phyloP scores from a whole-genome alignment of 1,140 invertebrate genomes.

The Leucophenga varia region DNA sequence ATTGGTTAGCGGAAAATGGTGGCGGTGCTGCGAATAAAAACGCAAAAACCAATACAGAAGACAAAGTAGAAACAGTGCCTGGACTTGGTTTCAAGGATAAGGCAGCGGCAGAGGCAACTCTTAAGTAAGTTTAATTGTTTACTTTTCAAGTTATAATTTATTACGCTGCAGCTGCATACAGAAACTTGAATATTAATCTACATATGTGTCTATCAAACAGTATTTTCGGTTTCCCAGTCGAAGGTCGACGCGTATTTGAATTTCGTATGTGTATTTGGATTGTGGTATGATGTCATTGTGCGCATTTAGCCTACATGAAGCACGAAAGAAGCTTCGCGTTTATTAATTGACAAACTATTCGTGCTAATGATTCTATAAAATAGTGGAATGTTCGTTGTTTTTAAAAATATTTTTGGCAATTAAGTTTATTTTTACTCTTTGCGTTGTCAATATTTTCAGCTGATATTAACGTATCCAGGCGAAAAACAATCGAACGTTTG shows the following conservation, averaged over 20 bases:
- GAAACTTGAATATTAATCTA: too few relatives aligned
- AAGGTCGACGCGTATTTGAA: conserved; percentile 11
- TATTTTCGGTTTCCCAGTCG: conserved; percentile 1
- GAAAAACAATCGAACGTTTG: too few relatives aligned
- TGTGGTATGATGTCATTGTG: conserved; percentile 48
- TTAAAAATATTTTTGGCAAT: too few relatives aligned
- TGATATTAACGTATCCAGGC: too few relatives aligned
- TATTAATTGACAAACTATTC: too few relatives aligned
- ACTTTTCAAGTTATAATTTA: background rate
- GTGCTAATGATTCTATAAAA: too few relatives aligned
- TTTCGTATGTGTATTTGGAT: conserved; percentile 19
- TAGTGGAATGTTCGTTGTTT: too few relatives aligned
- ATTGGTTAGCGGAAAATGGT: conserved; percentile 63
- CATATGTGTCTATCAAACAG: too few relatives aligned
- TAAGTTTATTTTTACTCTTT: too few relatives aligned
- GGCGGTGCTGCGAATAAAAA: conserved; percentile 58
- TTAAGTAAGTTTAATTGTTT: conserved; percentile 41
- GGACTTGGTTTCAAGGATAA: conserved; percentile 69
- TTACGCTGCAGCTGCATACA: too few relatives aligned
- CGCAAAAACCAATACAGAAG: conserved; percentile 48
- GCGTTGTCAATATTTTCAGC: too few relatives aligned
- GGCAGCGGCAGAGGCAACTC: conserved; percentile 57
- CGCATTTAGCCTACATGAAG: conserved; percentile 28
- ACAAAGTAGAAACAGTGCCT: conserved; percentile 61
- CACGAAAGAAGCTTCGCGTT: background rate